Evolutionary conservation across 2,113 vertebrate genomes (phyloP).

Genomic region (Rhagologus leucostigma): DNA sequence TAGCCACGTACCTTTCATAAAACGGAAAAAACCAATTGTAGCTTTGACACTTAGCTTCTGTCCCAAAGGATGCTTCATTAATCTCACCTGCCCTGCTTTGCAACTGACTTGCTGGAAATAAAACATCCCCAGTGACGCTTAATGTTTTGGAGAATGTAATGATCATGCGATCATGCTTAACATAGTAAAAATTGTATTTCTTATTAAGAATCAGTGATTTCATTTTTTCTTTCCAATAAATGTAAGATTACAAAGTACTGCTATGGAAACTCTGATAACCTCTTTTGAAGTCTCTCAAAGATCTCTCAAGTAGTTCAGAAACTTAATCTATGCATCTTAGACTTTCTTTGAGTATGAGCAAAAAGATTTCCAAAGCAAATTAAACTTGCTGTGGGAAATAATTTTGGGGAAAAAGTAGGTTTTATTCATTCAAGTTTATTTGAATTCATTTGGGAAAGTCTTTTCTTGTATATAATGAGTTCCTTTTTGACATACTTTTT

Average conservation of each 20-base stretch:
- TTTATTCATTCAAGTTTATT: not conserved
- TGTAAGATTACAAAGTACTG: not conserved
- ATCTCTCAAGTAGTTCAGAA: not conserved
- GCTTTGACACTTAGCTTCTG: not conserved
- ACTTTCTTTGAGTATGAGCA: not conserved
- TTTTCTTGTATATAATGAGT: not conserved
- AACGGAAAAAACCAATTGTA: not conserved
- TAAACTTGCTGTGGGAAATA: not conserved
- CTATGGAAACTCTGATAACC: not conserved
- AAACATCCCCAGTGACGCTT: rapidly evolving
- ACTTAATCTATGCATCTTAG: not conserved
- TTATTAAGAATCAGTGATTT: not conserved
- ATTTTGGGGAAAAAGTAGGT: rapidly evolving
- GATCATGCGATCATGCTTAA: not conserved
- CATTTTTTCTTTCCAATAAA: not conserved
- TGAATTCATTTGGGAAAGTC: not conserved
- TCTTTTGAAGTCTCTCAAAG: not conserved
- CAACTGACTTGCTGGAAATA: not conserved
- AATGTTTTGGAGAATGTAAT: not conserved
- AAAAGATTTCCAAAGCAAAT: not conserved
- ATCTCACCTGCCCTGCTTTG: not conserved
- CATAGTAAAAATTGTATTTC: not conserved
- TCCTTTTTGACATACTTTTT: not conserved
- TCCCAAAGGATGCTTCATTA: not conserved
- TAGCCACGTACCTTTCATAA: not conserved